Base-by-base conservation (phyloP, 1,140 invertebrate species). In the Propsilocerus akamusi region DNA sequence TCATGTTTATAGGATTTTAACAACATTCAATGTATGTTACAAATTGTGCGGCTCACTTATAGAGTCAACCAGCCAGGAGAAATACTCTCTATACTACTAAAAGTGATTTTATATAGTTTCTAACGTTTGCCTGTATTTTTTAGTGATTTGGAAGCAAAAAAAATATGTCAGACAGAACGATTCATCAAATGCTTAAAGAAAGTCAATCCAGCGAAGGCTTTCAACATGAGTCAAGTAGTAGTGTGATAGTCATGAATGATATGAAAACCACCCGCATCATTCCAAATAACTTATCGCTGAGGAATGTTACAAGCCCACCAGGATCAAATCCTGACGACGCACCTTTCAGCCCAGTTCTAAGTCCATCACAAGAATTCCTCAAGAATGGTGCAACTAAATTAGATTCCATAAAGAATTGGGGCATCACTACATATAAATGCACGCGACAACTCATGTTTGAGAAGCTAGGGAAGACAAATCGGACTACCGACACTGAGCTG, bases 401-500 rank as follows among this genome's bases (percentile, higher is more conserved):
- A 62, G 92, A 96, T 64, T 80, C 81, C 28, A 72, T 97, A 32
- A 90, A 88, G 64, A 90, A 88, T 60, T 97, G 94, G 94, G 89
- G 90, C 59, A 86, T 96, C 60, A 94, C 91, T 50, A 96, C 93
- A 1, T 97, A 94, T 62, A 97, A 97, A 68, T 97, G 91, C 62
- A 96, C 92, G 0, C 87, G 87, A 56, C 93, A 97, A 65, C 72
- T 94, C 37, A 81, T 97, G 67, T 88, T 92, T 59, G 92, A 97
- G 65, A 93, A 90, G 68, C 70, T 97, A 41, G 93, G 93, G 3
- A 95, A 95, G 72, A 82, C 86, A 30, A 88, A 88, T 12, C 73
- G 88, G 52, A 96, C 92, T 91, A 24, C 25, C 50, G 89, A 95
- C 68, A 77, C 85, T 56, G 91, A 96, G 67, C 65, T 97, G 52